Percentiles rank a stretch among this genome's conserved stretches.
phyloP scores from a whole-genome alignment of 2,797 vertebrate genomes.

The Notoglanidium macrostoma region DNA sequence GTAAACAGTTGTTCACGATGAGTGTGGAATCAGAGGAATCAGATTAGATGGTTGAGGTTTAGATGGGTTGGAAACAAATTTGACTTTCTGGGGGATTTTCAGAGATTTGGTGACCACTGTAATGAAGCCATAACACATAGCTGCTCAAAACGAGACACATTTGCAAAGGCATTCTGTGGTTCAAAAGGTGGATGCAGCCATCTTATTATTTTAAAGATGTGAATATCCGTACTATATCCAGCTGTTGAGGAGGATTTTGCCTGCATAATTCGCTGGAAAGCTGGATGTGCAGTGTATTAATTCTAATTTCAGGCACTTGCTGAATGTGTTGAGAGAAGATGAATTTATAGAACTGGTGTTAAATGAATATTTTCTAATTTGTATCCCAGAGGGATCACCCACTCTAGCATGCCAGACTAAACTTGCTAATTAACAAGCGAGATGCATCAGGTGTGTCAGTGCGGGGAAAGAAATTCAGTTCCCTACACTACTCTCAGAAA shows the following conservation, averaged over 20 bases:
- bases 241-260: neutral
- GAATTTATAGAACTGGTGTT: conserved; percentile 24
- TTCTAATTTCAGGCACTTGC: neutral
- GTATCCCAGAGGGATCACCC: neutral
- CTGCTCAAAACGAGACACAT: neutral
- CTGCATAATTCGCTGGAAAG: neutral
- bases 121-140: neutral
- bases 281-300: conserved; percentile 13
- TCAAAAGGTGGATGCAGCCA: neutral
- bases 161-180: neutral
- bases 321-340: conserved; percentile 11
- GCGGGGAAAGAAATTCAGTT: neutral
- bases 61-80: neutral
- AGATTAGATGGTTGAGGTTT: neutral
- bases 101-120: neutral
- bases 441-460: conserved; percentile 15
- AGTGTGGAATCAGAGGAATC: neutral
- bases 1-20: neutral
- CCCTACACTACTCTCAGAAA: neutral
- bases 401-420: conserved; percentile 28
- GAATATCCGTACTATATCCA: neutral
- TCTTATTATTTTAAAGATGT: neutral
- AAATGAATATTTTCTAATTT: conserved; percentile 28
- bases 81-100: neutral
- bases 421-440: conserved; percentile 33